phyloP scores from a whole-genome alignment of 2,113 vertebrate species.

The Fulmarus glacialis region DNA sequence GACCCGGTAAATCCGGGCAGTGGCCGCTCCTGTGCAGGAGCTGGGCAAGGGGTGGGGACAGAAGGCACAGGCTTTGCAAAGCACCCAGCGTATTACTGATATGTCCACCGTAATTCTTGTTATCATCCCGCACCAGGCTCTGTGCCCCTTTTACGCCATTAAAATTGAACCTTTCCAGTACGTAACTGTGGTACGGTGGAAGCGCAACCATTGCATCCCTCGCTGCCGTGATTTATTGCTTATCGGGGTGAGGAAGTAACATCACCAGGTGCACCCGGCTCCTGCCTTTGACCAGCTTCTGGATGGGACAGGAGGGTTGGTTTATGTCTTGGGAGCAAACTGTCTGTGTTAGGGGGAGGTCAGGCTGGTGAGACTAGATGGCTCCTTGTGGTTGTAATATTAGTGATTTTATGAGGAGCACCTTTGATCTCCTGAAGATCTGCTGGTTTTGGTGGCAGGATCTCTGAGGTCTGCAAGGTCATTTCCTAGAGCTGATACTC shows the following conservation, averaged over 20 bases:
- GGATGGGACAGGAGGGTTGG: neutral
- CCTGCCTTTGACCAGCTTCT: neutral
- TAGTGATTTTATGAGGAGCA: neutral
- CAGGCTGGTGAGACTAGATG: neutral
- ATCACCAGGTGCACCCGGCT: accelerated
- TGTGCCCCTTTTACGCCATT: neutral
- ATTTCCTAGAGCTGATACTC: neutral
- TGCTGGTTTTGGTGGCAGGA: neutral
- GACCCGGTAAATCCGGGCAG: accelerated
- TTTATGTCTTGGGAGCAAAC: neutral
- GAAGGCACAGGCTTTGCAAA: neutral
- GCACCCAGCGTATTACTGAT: accelerated
- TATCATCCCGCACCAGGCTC: accelerated
- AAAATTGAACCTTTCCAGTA: accelerated
- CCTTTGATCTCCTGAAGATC: neutral
- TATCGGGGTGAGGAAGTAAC: accelerated
- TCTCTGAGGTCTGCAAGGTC: neutral
- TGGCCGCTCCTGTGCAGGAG: accelerated
- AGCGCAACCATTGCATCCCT: accelerated
- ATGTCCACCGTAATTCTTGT: neutral
- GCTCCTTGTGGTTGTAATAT: accelerated
- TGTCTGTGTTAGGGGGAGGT: neutral
- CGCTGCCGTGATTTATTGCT: accelerated
- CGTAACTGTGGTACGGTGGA: accelerated
- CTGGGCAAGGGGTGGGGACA: too few species aligned